Evolutionary conservation across 92 coral and sea anemone genomes (phyloP), one percentile per base, ranked within the genome.

Genomic region (Zoanthus sansibaricus): DNA sequence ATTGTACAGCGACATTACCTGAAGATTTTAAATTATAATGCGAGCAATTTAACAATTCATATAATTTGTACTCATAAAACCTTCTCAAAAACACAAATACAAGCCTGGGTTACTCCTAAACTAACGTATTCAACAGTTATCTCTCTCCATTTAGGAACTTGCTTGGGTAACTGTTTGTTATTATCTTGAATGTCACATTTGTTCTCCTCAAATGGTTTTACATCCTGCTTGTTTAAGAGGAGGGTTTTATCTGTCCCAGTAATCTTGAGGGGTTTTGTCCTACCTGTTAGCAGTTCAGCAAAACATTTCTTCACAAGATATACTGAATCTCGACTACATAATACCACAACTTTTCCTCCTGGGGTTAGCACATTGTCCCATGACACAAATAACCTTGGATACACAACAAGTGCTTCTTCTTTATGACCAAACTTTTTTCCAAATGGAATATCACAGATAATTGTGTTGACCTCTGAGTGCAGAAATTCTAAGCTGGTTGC

Each of bases 21-120:
- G 25, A 25, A 25, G 25, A 25, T 25, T 0, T 25, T 25, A 25
- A 25, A 25, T 25, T 25, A 25, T 25, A 25, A 25, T 25, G 25
- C 25, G 0, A 25, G 25, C 25, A 0, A 78, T 31, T 58, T 79
- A 56, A 61, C 25, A 47, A 2, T 6, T 16, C 6, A 17, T 7
- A 61, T 16, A 0, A 37, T 46, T 17, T 67, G 7, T n/a, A 4
- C 13, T 44, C 20, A 80, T 21, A 32, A 66, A 67, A 47, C 85
- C 20, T 80, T 80, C 21, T 80, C 85, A 67, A 80, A 80, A 31
- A 80, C 85, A 67, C 85, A 80, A 80, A 80, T 66, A 62, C 85
- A 66, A 9, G 85, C 85, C 62, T 80, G 74, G 1, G 62, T 64
- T 30, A 67, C 85, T 44, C 85, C 85, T n/a, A 80, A 69, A 62